Conservation (phyloP, 1,140 invertebrate species). For the Cyclina sinensis region DNA sequence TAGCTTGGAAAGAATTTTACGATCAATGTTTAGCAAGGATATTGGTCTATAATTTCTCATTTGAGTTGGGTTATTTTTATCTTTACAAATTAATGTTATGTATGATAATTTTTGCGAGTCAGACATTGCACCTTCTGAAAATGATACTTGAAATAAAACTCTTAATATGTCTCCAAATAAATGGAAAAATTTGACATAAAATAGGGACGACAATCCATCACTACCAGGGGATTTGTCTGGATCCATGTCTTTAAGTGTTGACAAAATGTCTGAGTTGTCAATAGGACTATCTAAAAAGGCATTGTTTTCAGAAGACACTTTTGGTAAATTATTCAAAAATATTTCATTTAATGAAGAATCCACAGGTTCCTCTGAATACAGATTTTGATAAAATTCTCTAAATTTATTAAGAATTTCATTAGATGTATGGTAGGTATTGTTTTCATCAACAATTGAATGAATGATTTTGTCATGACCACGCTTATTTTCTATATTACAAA, state of each 20-base stretch:
- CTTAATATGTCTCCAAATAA: conserved; percentile 64
- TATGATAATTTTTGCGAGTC: conserved; percentile 64
- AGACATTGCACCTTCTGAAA: conserved; percentile 60
- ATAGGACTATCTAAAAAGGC: conserved; percentile 58
- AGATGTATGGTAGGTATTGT: neutral
- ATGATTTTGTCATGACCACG: conserved; percentile 61
- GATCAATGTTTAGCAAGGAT: conserved; percentile 74
- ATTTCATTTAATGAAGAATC: conserved; percentile 38
- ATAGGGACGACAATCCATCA: conserved; percentile 72
- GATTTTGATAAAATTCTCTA: conserved; percentile 71
- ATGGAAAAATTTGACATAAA: conserved; percentile 73
- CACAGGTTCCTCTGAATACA: conserved; percentile 69
- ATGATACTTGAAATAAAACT: conserved; percentile 56
- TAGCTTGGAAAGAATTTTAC: conserved; percentile 73
- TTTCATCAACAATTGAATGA: conserved; percentile 43
- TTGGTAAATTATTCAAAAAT: conserved; percentile 70
- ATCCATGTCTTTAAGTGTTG: conserved; percentile 61
- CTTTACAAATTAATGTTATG: conserved; percentile 74
- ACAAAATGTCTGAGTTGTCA: conserved; percentile 52
- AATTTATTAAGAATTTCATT: conserved; percentile 66
- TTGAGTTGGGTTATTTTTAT: conserved; percentile 49
- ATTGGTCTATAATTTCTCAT: conserved; percentile 74
- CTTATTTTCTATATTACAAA: conserved; percentile 64
- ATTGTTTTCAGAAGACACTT: conserved; percentile 42
- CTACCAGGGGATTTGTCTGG: conserved; percentile 71